A percentile compares a stretch with the other conserved stretches of the same genome.
phyloP scores from a whole-genome alignment of 2,113 vertebrate genomes.

The Hippolais icterina region DNA sequence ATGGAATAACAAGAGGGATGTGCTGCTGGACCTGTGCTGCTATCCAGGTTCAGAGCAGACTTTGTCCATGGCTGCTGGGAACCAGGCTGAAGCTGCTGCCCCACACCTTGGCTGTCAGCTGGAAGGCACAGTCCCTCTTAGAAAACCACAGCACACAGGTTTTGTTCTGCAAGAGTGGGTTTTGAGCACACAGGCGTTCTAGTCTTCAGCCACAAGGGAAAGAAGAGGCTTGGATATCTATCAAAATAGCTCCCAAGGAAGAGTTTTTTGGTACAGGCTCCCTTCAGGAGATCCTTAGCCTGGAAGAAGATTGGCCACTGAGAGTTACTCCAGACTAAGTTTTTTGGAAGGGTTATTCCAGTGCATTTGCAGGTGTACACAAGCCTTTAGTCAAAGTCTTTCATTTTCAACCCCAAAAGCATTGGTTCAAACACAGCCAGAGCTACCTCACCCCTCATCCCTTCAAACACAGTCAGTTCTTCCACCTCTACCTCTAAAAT shows the following conservation, averaged over 20 bases:
- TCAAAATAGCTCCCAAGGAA: background rate
- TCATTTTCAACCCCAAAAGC: background rate
- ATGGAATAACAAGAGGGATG: background rate
- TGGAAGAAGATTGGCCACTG: background rate
- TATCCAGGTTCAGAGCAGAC: background rate
- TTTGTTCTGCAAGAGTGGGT: background rate
- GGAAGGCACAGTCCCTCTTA: background rate
- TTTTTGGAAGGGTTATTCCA: background rate
- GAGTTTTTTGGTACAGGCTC: background rate
- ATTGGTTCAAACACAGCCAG: background rate
- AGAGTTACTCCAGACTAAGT: background rate
- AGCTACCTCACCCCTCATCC: background rate
- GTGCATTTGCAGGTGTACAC: background rate
- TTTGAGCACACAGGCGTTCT: background rate
- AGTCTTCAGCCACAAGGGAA: background rate
- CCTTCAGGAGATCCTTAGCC: background rate
- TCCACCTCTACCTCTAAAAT: background rate
- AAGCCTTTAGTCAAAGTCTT: background rate
- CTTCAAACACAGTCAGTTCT: background rate
- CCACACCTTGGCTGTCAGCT: background rate
- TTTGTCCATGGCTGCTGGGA: fast-evolving
- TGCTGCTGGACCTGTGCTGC: background rate
- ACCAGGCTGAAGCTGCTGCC: background rate
- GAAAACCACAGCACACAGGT: background rate
- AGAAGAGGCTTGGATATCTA: background rate